These are phyloP conservation scores for Enteromius treurensis DNA, from an alignment of 2,797 vertebrate genomes.

Conservation along the genomic window DNA sequence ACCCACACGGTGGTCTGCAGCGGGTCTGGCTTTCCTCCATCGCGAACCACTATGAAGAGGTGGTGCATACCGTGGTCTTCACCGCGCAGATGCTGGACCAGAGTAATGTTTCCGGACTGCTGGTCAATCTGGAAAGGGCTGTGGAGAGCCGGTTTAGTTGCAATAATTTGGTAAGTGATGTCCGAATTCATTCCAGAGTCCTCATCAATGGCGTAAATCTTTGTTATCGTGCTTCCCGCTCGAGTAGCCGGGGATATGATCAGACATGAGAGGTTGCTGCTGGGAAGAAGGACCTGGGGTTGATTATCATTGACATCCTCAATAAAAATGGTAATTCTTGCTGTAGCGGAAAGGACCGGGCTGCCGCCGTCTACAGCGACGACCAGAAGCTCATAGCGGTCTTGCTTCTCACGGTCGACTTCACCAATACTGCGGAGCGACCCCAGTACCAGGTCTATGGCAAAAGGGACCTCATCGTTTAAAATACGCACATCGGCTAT, in stretches of 20 bases:
- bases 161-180: conserved; percentile 74
- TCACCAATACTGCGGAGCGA: conserved; percentile 70
- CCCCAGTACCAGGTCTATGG: conserved; percentile 69
- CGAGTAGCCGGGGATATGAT: conserved; percentile 70
- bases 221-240: conserved; percentile 73
- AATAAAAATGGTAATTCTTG: conserved; percentile 77
- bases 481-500: conserved; percentile 71
- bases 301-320: conserved; percentile 84
- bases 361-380: conserved; percentile 74
- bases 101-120: conserved; percentile 76
- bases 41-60: conserved; percentile 76
- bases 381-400: conserved; percentile 76
- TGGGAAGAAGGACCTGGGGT: conserved; percentile 79
- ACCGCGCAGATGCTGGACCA: conserved; percentile 66
- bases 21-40: conserved; percentile 76
- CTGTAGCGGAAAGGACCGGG: conserved; percentile 72
- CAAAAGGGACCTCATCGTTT: conserved; percentile 71
- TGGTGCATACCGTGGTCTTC: conserved; percentile 79
- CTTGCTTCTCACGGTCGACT: conserved; percentile 76
- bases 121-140: conserved; percentile 76
- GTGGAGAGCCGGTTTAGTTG: conserved; percentile 55
- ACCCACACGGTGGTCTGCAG: conserved; percentile 80
- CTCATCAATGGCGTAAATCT: conserved; percentile 78
- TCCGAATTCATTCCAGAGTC: conserved; percentile 81
- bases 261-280: conserved; percentile 80